Conservation (phyloP, 2,888 invertebrate genomes). For the Caenorhabditis afra region DNA sequence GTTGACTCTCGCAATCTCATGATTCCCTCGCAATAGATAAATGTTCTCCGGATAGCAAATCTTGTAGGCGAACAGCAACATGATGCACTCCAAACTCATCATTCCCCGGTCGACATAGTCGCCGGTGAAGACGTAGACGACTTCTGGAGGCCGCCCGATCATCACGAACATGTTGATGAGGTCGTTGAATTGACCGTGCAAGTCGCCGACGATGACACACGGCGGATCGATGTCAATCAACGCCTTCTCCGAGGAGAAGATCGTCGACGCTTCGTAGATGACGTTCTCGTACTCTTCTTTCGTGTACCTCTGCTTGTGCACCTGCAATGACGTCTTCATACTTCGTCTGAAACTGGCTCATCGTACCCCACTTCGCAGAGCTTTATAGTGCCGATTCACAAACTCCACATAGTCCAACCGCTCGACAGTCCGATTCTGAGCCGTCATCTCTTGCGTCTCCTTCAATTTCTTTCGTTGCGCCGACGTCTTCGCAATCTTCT, state of each 20-base stretch:
- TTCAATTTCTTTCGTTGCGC: conserved; percentile 12
- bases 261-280: conserved; percentile 50
- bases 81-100: conserved; percentile 69
- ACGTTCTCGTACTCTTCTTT: conserved; percentile 62
- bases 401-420: conserved; percentile 39
- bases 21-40: conserved; percentile 71
- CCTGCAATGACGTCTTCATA: too few relatives aligned
- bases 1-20: conserved; percentile 72
- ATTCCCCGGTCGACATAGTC: conserved; percentile 74
- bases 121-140: conserved; percentile 69
- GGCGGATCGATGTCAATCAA: conserved; percentile 70
- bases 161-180: conserved; percentile 72
- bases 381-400: conserved; percentile 61
- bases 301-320: conserved; percentile 45
- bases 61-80: conserved; percentile 72
- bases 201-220: conserved; percentile 66
- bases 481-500: conserved; percentile 29
- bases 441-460: conserved; percentile 34
- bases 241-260: conserved; percentile 62
- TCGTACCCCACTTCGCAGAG: conserved; percentile 57
- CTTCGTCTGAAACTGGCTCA: conserved; percentile 27
- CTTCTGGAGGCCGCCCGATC: conserved; percentile 66
- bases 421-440: conserved; percentile 34
- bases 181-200: conserved; percentile 71
- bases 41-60: conserved; percentile 66